A percentile compares a stretch with the other conserved stretches of the same genome.
Conservation (phyloP, 2,888 invertebrate genomes). For the Zaprionus lineosus region DNA sequence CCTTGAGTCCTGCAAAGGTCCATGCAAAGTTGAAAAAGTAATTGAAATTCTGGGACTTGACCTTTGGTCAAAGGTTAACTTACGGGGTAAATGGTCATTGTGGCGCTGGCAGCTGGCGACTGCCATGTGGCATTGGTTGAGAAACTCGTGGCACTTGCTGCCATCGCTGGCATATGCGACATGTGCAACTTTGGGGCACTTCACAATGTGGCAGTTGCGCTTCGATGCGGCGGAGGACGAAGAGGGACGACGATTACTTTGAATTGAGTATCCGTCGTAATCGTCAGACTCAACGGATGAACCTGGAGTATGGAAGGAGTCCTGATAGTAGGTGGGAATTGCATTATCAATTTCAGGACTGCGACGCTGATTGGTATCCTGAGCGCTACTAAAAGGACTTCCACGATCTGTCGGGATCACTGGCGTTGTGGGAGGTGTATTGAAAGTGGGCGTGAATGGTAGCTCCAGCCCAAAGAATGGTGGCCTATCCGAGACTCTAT, state of each 20-base stretch:
- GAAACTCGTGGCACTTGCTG: slow-evolving; percentile 28
- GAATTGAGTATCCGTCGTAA: no score
- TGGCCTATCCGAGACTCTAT: neutral
- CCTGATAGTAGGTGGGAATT: neutral
- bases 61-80: slow-evolving; percentile 3
- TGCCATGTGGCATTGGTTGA: slow-evolving; percentile 36
- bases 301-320: neutral
- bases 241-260: no score
- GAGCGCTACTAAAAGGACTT: neutral
- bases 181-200: slow-evolving; percentile 29
- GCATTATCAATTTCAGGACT: neutral
- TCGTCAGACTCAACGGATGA: slow-evolving; percentile 1
- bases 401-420: slow-evolving; percentile 5
- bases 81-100: slow-evolving; percentile 35
- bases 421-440: neutral
- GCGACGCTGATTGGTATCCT: neutral
- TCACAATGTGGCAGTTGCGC: slow-evolving; percentile 42
- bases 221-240: neutral
- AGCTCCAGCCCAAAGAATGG: neutral
- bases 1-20: slow-evolving; percentile 33
- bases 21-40: neutral
- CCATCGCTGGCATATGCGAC: slow-evolving; percentile 38
- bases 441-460: slow-evolving; percentile 1
- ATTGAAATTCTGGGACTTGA: no score
- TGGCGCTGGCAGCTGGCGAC: slow-evolving; percentile 35